Evolutionary conservation across 2,888 invertebrate species (phyloP).

Genomic region (Hypena proboscidalis): DNA sequence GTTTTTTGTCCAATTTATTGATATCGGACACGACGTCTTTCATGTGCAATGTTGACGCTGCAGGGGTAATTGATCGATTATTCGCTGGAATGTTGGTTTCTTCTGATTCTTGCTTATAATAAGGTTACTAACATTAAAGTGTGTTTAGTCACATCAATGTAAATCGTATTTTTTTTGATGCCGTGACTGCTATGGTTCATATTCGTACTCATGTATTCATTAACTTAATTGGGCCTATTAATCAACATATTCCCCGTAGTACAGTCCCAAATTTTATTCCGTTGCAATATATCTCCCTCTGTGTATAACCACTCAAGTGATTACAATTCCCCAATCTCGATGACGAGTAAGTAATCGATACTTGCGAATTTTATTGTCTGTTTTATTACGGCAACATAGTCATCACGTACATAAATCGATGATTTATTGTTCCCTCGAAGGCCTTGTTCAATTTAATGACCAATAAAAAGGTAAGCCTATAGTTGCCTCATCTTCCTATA

Average conservation of each 20-base stretch:
- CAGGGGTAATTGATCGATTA: background rate
- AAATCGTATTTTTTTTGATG: too few relatives aligned
- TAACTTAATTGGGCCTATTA: too few relatives aligned
- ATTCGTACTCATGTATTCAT: too few relatives aligned
- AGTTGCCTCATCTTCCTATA: constrained; percentile 27
- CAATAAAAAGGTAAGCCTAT: constrained; percentile 53
- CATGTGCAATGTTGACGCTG: constrained; percentile 3
- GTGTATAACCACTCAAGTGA: constrained; percentile 21
- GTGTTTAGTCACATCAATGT: too few relatives aligned
- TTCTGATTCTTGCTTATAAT: too few relatives aligned
- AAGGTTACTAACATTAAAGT: too few relatives aligned
- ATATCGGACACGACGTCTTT: constrained; percentile 19
- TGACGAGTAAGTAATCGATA: constrained; percentile 41
- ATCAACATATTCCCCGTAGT: too few relatives aligned
- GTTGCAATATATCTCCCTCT: background rate
- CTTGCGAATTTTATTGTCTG: constrained; percentile 45
- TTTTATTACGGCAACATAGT: constrained; percentile 50
- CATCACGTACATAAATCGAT: constrained; percentile 54
- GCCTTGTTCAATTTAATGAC: constrained; percentile 56
- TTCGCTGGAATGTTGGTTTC: background rate
- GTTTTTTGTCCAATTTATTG: constrained; percentile 35
- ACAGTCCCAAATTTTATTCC: too few relatives aligned
- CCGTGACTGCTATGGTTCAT: too few relatives aligned
- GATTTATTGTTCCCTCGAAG: constrained; percentile 56
- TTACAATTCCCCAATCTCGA: constrained; percentile 30